Conservation (phyloP, 2,113 vertebrate species). For the Mola mola region DNA sequence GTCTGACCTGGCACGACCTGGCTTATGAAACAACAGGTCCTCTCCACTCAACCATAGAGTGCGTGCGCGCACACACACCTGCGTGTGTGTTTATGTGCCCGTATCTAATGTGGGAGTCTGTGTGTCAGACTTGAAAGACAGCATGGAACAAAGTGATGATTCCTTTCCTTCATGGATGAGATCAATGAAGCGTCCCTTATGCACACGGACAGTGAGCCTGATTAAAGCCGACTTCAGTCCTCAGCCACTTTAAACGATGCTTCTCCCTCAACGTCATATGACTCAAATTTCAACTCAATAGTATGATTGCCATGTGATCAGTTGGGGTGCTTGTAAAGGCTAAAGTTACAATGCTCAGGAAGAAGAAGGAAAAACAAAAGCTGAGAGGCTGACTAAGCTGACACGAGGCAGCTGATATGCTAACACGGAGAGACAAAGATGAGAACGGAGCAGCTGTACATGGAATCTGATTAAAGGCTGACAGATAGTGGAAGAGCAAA, state of each 20-base stretch:
- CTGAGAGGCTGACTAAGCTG: conserved; percentile 5
- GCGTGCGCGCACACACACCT: neutral
- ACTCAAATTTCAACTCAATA: conserved; percentile 24
- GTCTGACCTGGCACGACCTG: conserved; percentile 52
- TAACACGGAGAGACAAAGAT: conserved; percentile 15
- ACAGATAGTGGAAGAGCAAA: conserved; percentile 27
- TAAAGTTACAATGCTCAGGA: no score
- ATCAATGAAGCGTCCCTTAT: conserved; percentile 49
- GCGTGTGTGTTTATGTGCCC: conserved; percentile 9
- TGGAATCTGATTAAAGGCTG: conserved; percentile 41
- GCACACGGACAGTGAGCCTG: conserved; percentile 37
- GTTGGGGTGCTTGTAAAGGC: neutral
- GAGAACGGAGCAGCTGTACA: conserved; percentile 30
- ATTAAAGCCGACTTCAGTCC: conserved; percentile 35
- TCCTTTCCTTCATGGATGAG: conserved; percentile 40
- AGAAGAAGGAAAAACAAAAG: no score
- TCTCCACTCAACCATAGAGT: conserved; percentile 35
- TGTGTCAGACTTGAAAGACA: conserved; percentile 28
- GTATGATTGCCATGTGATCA: conserved; percentile 44
- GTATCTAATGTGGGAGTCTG: conserved; percentile 23
- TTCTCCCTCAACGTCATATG: conserved; percentile 17
- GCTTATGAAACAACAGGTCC: conserved; percentile 55
- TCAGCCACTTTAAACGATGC: conserved; percentile 16
- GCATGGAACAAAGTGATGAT: conserved; percentile 60
- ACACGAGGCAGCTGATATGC: conserved; percentile 9